Evolutionary conservation across 1,140 invertebrate genomes (phyloP).

Genomic region (Bombus fervidus): DNA sequence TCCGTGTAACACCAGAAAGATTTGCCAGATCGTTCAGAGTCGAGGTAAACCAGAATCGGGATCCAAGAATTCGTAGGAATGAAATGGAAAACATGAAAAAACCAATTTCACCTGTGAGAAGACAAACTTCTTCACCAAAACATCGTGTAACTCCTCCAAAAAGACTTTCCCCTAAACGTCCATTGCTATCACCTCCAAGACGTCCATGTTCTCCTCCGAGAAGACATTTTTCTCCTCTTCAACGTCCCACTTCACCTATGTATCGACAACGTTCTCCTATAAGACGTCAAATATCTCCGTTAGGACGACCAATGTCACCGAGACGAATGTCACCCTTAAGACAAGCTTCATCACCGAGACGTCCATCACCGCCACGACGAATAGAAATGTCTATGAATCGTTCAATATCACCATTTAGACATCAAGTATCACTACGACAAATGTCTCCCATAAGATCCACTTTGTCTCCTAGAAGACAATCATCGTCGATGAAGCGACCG

Average conservation of each 20-base stretch:
- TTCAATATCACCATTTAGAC: constrained; percentile 64
- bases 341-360: constrained; percentile 30
- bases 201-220: constrained; percentile 54
- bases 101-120: constrained; percentile 41
- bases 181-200: constrained; percentile 61
- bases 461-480: constrained; percentile 51
- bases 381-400: constrained; percentile 37
- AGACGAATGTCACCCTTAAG: constrained; percentile 59
- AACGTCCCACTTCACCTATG: constrained; percentile 25
- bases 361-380: constrained; percentile 19
- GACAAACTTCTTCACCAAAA: constrained; percentile 28
- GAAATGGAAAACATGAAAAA: constrained; percentile 30
- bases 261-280: constrained; percentile 47
- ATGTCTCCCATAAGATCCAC: constrained; percentile 51
- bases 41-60: constrained; percentile 1
- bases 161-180: constrained; percentile 63
- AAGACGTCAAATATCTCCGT: constrained; percentile 4
- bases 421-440: constrained; percentile 45
- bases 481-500: constrained; percentile 54
- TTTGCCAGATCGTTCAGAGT: neutral
- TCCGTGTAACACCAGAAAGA: neutral
- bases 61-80: constrained; percentile 46
- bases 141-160: constrained; percentile 36
- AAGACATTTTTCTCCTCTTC: constrained; percentile 46
- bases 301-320: constrained; percentile 39